These are phyloP conservation scores for Isaurus tuberculatus DNA, from an alignment of 92 coral and sea anemone genomes.

Conservation along the genomic window DNA sequence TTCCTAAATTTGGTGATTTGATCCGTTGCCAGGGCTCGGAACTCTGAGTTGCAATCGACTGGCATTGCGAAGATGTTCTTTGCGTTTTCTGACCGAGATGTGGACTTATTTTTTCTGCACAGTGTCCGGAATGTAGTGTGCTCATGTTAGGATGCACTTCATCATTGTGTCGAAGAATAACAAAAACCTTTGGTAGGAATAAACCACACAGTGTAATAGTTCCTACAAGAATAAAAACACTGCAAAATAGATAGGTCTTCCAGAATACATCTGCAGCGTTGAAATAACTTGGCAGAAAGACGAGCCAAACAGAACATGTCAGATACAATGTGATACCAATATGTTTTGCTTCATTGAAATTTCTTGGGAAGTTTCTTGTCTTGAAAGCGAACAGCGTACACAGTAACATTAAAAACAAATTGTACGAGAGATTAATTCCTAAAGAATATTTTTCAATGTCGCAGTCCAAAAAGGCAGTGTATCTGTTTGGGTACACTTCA, in stretches of 20 bases:
- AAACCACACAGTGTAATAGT: constrained; percentile 86
- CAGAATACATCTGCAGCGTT: constrained; percentile 70
- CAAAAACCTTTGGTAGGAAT: constrained; percentile 75
- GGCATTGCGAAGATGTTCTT: not conserved
- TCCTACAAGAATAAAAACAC: constrained; percentile 73
- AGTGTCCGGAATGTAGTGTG: constrained; percentile 3
- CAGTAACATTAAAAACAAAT: constrained; percentile 75
- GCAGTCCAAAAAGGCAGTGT: constrained; percentile 73
- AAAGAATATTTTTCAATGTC: constrained; percentile 63
- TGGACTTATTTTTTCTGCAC: not conserved
- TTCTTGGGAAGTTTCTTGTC: constrained; percentile 90
- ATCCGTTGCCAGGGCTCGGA: not conserved
- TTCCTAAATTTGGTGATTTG: constrained; percentile 2
- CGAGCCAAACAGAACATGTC: constrained; percentile 92
- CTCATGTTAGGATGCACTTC: constrained; percentile 5
- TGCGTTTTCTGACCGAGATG: not conserved
- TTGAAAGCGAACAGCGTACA: constrained; percentile 92
- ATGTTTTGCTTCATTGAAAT: constrained; percentile 96
- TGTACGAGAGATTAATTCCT: constrained; percentile 82
- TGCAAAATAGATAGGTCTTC: constrained; percentile 70
- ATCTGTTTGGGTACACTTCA: constrained; percentile 60
- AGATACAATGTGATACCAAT: constrained; percentile 94
- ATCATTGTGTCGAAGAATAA: constrained; percentile 36
- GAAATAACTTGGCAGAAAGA: constrained; percentile 82
- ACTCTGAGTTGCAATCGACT: not conserved